Conservation (phyloP, 1,140 invertebrate genomes). For the Tetraneura akinire region DNA sequence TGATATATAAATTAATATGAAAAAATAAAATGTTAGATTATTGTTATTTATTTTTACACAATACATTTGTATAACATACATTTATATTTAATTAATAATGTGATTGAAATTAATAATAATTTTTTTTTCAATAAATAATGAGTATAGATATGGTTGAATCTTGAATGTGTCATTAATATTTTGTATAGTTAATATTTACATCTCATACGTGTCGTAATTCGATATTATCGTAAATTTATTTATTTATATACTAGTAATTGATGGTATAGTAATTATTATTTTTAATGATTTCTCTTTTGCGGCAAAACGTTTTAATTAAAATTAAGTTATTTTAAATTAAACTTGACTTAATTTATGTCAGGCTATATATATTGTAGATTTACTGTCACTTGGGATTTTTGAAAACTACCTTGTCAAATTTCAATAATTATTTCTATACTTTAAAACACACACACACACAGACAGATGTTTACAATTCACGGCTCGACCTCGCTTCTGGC, state of each 20-base stretch:
- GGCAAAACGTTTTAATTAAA: conserved; percentile 23
- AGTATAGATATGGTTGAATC: too few relatives aligned
- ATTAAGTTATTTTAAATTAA: conserved; percentile 41
- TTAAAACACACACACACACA: conserved; percentile 23
- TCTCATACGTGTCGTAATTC: too few relatives aligned
- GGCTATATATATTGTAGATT: background rate
- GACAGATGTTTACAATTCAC: conserved; percentile 38
- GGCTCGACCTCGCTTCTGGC: conserved; percentile 22
- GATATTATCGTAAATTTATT: background rate
- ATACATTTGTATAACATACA: too few relatives aligned
- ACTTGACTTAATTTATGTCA: conserved; percentile 33
- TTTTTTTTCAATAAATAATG: too few relatives aligned
- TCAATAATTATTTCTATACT: conserved; percentile 40
- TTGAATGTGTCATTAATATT: background rate
- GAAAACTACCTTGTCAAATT: conserved; percentile 39
- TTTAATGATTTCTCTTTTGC: background rate
- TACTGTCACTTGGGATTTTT: conserved; percentile 19
- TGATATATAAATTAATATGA: too few relatives aligned
- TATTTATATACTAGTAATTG: background rate
- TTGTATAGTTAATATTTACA: too few relatives aligned
- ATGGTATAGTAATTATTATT: conserved; percentile 2
- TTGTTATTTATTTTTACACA: too few relatives aligned
- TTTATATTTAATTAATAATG: too few relatives aligned
- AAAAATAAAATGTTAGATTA: too few relatives aligned
- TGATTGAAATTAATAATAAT: too few relatives aligned